Evolutionary conservation across 1,140 invertebrate genomes (phyloP).

Genomic region (Panagrolaimus sp.): DNA sequence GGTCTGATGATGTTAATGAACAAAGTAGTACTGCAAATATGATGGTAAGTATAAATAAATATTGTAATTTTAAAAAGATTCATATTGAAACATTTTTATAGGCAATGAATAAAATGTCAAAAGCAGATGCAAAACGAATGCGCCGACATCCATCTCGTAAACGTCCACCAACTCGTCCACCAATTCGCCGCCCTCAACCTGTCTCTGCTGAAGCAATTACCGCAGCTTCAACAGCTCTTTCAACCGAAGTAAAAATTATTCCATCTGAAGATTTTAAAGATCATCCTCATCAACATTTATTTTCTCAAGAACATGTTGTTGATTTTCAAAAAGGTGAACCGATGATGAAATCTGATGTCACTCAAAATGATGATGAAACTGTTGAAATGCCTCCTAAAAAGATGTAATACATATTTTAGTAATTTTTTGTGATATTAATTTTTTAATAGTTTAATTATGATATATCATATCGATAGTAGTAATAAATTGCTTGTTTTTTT

Average conservation of each 20-base stretch:
- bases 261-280: not conserved
- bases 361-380: too few species aligned
- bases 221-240: not conserved
- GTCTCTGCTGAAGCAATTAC: not conserved
- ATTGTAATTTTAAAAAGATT: not conserved
- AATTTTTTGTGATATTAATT: too few species aligned
- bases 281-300: not conserved
- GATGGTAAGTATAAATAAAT: not conserved
- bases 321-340: not conserved
- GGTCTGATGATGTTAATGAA: not conserved
- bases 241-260: too few species aligned
- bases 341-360: too few species aligned
- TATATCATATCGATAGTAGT: too few species aligned
- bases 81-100: not conserved
- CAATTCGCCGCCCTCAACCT: not conserved
- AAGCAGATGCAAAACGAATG: conserved; percentile 5
- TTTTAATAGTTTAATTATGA: too few species aligned
- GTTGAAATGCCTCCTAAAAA: too few species aligned
- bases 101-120: conserved; percentile 12
- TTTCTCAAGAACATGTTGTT: not conserved
- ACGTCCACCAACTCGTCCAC: not conserved
- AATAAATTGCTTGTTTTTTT: too few species aligned
- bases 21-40: not conserved
- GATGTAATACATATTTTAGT: too few species aligned
- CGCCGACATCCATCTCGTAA: not conserved